A percentile compares a stretch with the other conserved stretches of the same genome.
Conservation (phyloP, 2,797 vertebrate genomes). For the Karalla daura region DNA sequence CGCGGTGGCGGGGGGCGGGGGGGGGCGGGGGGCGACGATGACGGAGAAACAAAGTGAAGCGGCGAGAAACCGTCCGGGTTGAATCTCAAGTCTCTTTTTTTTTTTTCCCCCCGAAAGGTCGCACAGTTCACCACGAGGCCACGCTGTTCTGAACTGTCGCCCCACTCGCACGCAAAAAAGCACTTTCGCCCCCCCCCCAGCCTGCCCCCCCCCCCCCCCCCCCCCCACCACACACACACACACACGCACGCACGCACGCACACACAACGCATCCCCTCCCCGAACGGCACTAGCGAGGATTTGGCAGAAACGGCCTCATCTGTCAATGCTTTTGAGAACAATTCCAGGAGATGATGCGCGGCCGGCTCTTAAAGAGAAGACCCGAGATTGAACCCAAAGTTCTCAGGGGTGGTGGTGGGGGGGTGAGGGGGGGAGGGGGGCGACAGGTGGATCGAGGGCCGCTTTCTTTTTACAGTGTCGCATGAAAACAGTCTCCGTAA, state of each 20-base stretch:
- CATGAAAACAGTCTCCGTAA: conserved; percentile 40
- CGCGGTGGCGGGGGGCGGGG: conserved; percentile 79
- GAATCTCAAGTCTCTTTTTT: conserved; percentile 70
- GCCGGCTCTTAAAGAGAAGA: conserved; percentile 67
- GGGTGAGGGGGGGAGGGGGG: conserved; percentile 50
- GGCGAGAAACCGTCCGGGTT: conserved; percentile 42
- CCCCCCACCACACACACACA: too few relatives aligned
- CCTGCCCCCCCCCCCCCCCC: too few relatives aligned
- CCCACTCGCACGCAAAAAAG: too few relatives aligned
- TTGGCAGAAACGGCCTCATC: conserved; percentile 67
- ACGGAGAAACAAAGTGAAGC: conserved; percentile 60
- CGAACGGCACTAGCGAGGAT: conserved; percentile 57
- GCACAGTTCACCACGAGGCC: conserved; percentile 52
- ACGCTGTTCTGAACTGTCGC: conserved; percentile 36
- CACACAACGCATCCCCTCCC: conserved; percentile 26
- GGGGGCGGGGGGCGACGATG: too few relatives aligned
- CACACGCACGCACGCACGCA: too few relatives aligned
- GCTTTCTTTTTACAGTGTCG: conserved; percentile 52
- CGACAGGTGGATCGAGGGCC: conserved; percentile 55
- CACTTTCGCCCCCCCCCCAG: too few relatives aligned
- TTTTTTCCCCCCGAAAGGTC: too few relatives aligned
- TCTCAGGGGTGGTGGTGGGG: conserved; percentile 57
- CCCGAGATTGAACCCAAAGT: conserved; percentile 60
- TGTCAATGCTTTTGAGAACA: conserved; percentile 60
- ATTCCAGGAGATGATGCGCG: conserved; percentile 65